Base-by-base conservation (phyloP, 2,113 vertebrate species). In the Eulacestoma nigropectus region DNA sequence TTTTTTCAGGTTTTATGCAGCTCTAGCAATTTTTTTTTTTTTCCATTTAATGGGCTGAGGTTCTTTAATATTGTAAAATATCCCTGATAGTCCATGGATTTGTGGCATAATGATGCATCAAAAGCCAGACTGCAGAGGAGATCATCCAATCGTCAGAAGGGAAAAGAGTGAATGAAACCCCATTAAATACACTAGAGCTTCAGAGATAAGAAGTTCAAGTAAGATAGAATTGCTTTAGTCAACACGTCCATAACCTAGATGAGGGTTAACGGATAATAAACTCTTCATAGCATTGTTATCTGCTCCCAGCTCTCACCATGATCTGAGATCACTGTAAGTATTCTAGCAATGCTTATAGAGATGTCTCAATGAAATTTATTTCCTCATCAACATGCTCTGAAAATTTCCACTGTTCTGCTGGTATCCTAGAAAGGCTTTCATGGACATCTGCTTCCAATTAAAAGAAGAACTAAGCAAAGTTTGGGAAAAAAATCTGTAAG, bases 401-500 rank as follows among this genome's bases (percentile, higher is more conserved):
- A 67, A 70, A 73, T 84, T 85, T 84, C 27, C 23, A 30, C 0
- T 46, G 27, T 59, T 57, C 22, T 63, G 12, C 37, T 63, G 6
- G 11, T 69, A 87, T 88, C 30, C 56, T 25, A 2, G 16, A 6
- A 21, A 53, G 30, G 8, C 21, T 62, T 90, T 63, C 44, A 55
- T 4, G 6, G 9, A 11, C 5, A 32, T 33, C 53, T 0, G 0
- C 5, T 82, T 80, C 35, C 39, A 81, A 8, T 53, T 9, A 39
- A 87, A 87, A 65, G 16, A 81, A 65, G 23, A 41, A 26, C 9
- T 55, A 60, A 75, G 4, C 2, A 9, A 4, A 74, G 6, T 29
- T 87, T 81, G 32, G 70, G 69, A 35, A 86, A 16, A 44, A 84
- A 62, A 42, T n/a, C 18, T 37, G 2, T 37, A n/a, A 46, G 6